These are phyloP conservation scores for Sphaerophoria rueppellii DNA, from an alignment of 2,888 invertebrate species.

Conservation along the genomic window DNA sequence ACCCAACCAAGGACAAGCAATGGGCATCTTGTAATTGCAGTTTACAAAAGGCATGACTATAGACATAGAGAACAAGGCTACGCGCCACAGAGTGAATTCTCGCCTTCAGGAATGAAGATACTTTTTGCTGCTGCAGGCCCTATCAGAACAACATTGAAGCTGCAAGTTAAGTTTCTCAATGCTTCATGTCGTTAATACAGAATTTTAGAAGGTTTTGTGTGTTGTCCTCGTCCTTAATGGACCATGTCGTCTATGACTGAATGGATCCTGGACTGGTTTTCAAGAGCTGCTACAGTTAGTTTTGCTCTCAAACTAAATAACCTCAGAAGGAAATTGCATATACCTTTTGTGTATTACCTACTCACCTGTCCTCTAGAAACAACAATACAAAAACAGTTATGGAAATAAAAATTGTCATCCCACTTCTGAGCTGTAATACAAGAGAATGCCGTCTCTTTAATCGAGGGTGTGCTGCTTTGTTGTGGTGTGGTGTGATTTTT, in stretches of 20 bases:
- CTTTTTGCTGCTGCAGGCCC: background rate
- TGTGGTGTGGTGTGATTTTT: background rate
- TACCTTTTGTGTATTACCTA: conserved; percentile 50
- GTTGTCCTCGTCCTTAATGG: conserved; percentile 57
- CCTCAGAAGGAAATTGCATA: conserved; percentile 68
- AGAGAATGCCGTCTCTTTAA: conserved; percentile 15
- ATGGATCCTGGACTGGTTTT: conserved; percentile 24
- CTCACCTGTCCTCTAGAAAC: conserved; percentile 29
- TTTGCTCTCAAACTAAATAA: conserved; percentile 57
- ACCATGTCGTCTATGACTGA: conserved; percentile 40
- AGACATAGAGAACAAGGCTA: too few relatives aligned
- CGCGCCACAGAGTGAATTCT: background rate
- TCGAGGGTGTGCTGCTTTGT: conserved; percentile 9
- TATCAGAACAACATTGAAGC: conserved; percentile 31
- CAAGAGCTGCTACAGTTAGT: conserved; percentile 29
- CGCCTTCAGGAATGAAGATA: background rate
- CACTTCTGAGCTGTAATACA: conserved; percentile 53
- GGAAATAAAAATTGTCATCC: conserved; percentile 15
- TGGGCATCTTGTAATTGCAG: conserved; percentile 61
- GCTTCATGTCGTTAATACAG: conserved; percentile 52
- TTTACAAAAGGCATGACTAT: background rate
- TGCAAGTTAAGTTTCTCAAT: background rate
- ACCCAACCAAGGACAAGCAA: conserved; percentile 1
- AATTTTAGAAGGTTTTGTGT: conserved; percentile 24
- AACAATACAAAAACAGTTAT: conserved; percentile 4